phyloP scores from a whole-genome alignment of 2,113 vertebrate genomes.

The Dolichallabes microphthalmus region DNA sequence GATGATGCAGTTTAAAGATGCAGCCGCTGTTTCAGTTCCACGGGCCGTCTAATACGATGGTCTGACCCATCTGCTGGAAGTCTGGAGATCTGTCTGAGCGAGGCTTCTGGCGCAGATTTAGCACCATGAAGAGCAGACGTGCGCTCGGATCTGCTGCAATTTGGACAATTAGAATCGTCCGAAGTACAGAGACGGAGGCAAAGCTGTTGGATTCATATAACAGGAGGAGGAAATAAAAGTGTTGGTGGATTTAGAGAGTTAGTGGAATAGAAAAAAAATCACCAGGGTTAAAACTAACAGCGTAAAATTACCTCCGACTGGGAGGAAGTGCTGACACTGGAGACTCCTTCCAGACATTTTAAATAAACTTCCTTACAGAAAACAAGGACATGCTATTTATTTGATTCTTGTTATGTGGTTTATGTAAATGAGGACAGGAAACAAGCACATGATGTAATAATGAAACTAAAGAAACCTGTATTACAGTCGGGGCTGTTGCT shows the following conservation, averaged over 20 bases:
- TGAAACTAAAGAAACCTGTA: background rate
- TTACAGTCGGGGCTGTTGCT: background rate
- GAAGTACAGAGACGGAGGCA: background rate
- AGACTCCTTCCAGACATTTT: background rate
- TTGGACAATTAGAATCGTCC: conserved; percentile 1
- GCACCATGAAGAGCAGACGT: background rate
- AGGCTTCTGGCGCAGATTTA: background rate
- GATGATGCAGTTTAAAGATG: conserved; percentile 46
- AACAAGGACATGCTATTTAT: background rate
- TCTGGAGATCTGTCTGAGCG: background rate
- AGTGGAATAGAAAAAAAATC: no score
- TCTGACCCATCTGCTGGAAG: conserved; percentile 44
- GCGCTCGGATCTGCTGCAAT: background rate
- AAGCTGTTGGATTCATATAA: background rate
- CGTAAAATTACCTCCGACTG: background rate
- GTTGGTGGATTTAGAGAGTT: no score
- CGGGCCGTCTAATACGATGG: conserved; percentile 35
- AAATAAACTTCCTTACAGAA: background rate
- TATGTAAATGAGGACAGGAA: background rate
- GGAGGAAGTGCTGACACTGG: background rate
- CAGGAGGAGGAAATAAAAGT: background rate
- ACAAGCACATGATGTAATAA: background rate
- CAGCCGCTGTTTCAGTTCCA: conserved; percentile 37
- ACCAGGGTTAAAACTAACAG: background rate
- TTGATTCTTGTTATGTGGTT: background rate